Percentiles rank a stretch among this genome's conserved stretches.
Evolutionary conservation across 1,140 invertebrate genomes (phyloP).

Genomic region (Anastatus disparis): DNA sequence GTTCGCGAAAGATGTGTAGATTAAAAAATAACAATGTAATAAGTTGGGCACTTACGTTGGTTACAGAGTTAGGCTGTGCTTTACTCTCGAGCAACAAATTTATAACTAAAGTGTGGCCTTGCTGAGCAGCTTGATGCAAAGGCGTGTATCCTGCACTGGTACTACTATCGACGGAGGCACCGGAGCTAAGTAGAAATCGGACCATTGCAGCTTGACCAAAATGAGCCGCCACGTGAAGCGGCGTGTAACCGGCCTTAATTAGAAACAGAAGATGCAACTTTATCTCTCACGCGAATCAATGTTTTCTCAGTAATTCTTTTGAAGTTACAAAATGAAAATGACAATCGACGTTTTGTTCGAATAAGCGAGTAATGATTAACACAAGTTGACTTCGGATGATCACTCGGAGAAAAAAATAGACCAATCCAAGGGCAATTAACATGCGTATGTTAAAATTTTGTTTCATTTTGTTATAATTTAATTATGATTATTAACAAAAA

Average conservation of each 20-base stretch:
- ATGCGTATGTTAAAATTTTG: not conserved
- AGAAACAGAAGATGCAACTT: conserved; percentile 38
- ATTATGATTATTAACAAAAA: too few relatives aligned
- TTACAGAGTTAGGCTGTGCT: conserved; percentile 93
- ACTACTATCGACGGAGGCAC: conserved; percentile 76
- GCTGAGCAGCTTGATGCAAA: conserved; percentile 97
- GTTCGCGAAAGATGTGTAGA: too few relatives aligned
- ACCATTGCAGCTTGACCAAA: conserved; percentile 97
- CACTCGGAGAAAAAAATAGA: not conserved
- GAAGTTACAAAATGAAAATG: not conserved
- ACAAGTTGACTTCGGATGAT: not conserved
- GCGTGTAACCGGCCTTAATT: conserved; percentile 90
- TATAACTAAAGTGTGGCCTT: conserved; percentile 96
- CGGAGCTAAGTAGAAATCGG: conserved; percentile 87
- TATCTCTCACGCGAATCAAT: conserved; percentile 20
- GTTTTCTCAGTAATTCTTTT: not conserved
- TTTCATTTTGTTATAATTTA: conserved; percentile 9
- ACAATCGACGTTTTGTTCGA: conserved; percentile 3
- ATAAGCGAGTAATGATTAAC: not conserved
- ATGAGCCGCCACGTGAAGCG: conserved; percentile 95
- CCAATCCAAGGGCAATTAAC: conserved; percentile 15
- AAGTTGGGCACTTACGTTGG: conserved; percentile 78
- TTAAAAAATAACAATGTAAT: too few relatives aligned
- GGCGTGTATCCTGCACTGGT: conserved; percentile 95
- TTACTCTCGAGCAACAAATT: conserved; percentile 93